These are phyloP conservation scores for Ceyx cyanopectus DNA, from an alignment of 2,113 vertebrate genomes.

Conservation along the genomic window DNA sequence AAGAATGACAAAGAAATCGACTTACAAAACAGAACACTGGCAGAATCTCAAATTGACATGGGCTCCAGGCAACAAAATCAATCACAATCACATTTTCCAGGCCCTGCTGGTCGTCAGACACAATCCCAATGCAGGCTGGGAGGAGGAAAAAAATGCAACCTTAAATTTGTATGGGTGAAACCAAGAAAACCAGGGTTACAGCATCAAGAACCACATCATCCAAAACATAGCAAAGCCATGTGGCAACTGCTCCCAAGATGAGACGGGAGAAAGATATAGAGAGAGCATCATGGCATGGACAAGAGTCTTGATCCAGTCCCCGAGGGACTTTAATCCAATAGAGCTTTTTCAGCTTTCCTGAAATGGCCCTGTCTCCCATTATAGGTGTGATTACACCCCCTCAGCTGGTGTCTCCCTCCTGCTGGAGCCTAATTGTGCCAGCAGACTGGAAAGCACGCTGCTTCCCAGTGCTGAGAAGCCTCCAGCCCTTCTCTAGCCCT, in stretches of 20 bases:
- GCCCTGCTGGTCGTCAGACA: not conserved
- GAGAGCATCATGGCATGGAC: not conserved
- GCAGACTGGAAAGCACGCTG: not conserved
- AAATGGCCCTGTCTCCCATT: rapidly evolving
- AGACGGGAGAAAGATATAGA: not conserved
- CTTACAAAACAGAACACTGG: not conserved
- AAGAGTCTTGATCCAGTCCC: not conserved
- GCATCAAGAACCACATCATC: not conserved
- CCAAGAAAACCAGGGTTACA: not conserved
- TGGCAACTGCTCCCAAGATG: not conserved
- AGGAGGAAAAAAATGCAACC: not conserved
- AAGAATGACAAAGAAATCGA: not conserved
- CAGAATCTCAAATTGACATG: not conserved
- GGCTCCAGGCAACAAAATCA: constrained; percentile 14
- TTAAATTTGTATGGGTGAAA: not conserved
- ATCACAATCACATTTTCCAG: not conserved
- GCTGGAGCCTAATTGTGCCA: not conserved
- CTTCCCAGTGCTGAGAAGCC: not conserved
- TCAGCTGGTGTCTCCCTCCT: not conserved
- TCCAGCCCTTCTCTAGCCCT: not conserved
- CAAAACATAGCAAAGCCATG: not conserved
- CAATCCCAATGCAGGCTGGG: not conserved
- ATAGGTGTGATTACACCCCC: not conserved
- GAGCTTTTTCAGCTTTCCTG: not conserved
- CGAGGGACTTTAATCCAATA: not conserved